Conservation (phyloP, 2,797 vertebrate species). For the Apogon talboti region DNA sequence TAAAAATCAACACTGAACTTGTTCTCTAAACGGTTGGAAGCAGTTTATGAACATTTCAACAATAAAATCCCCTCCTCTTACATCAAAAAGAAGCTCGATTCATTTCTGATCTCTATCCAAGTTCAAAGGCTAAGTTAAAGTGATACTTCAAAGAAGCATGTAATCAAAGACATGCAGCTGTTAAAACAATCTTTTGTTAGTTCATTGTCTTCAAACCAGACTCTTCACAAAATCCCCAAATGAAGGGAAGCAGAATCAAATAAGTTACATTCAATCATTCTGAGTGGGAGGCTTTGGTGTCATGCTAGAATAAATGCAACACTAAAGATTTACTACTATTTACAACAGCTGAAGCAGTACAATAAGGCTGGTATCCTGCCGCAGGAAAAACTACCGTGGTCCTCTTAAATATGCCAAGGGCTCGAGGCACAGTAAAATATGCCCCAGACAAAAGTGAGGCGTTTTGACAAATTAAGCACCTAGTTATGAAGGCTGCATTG, state of each 20-base stretch:
- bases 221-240: slow-evolving; percentile 91
- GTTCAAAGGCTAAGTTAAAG: slow-evolving; percentile 98
- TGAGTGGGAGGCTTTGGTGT: slow-evolving; percentile 82
- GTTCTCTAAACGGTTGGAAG: slow-evolving; percentile 89
- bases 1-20: slow-evolving; percentile 84
- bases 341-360: slow-evolving; percentile 80
- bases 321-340: slow-evolving; percentile 83
- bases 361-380: slow-evolving; percentile 80
- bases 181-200: slow-evolving; percentile 99
- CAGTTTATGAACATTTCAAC: slow-evolving; percentile 95
- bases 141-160: slow-evolving; percentile 98
- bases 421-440: slow-evolving; percentile 71
- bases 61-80: slow-evolving; percentile 96
- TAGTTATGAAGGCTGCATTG: slow-evolving; percentile 79
- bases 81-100: slow-evolving; percentile 95
- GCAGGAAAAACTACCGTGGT: slow-evolving; percentile 68
- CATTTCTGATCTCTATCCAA: slow-evolving; percentile 99
- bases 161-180: slow-evolving; percentile 99
- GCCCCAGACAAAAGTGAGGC: slow-evolving; percentile 73
- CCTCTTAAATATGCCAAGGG: slow-evolving; percentile 79
- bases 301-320: slow-evolving; percentile 80
- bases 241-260: slow-evolving; percentile 82
- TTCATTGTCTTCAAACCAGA: slow-evolving; percentile 97
- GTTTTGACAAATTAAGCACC: slow-evolving; percentile 81
- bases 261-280: slow-evolving; percentile 80